Evolutionary conservation across 2,888 invertebrate species (phyloP).

Genomic region (Diaperis boleti): DNA sequence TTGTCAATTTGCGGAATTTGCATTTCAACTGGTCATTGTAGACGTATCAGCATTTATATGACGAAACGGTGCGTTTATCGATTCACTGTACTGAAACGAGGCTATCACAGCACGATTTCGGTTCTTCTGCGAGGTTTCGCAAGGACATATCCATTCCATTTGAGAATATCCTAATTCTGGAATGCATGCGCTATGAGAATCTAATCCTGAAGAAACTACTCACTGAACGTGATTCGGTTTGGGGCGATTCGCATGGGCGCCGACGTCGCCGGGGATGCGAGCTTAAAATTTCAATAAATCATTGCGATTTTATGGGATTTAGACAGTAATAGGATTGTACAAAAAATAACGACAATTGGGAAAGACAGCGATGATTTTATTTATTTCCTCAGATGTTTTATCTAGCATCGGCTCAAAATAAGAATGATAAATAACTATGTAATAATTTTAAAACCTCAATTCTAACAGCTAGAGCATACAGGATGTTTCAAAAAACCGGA

Average conservation of each 20-base stretch:
- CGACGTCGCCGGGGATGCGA: constrained; percentile 11
- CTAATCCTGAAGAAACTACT: constrained; percentile 44
- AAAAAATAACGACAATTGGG: constrained; percentile 3
- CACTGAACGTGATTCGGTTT: constrained; percentile 42
- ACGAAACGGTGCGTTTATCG: constrained; percentile 25
- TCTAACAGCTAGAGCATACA: no score
- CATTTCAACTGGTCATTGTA: constrained; percentile 9
- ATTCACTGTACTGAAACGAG: constrained; percentile 12
- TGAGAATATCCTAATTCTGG: constrained; percentile 32
- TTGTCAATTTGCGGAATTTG: constrained; percentile 21
- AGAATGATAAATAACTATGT: no score
- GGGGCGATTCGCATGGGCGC: constrained; percentile 22
- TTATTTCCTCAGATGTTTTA: not conserved
- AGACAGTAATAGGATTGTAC: not conserved
- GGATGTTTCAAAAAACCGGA: no score
- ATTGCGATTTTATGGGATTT: not conserved
- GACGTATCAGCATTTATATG: constrained; percentile 26
- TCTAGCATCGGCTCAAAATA: no score
- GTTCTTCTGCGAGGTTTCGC: constrained; percentile 23
- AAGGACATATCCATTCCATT: constrained; percentile 37
- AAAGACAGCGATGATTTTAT: not conserved
- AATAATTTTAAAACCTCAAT: no score
- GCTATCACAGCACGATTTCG: constrained; percentile 13
- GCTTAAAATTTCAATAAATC: constrained; percentile 17
- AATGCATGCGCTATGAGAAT: constrained; percentile 46